phyloP scores from a whole-genome alignment of 2,113 vertebrate genomes.

The Sus scrofa region DNA sequence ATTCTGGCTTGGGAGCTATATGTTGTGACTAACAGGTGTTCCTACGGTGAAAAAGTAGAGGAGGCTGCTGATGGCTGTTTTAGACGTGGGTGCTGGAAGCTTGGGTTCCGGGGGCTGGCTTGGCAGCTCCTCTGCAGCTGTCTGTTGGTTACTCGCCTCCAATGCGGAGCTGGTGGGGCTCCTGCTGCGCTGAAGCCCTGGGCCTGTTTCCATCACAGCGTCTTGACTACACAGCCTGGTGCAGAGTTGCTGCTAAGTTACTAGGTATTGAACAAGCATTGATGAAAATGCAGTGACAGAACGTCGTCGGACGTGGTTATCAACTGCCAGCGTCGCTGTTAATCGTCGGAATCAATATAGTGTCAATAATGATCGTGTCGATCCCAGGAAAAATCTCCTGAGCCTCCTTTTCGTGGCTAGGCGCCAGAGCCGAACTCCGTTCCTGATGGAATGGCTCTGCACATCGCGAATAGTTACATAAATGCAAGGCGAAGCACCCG shows the following conservation, averaged over 20 bases:
- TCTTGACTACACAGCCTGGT: not conserved
- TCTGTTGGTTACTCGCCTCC: fast-evolving
- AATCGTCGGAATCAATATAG: not conserved
- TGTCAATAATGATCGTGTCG: not conserved
- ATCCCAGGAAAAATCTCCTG: not conserved
- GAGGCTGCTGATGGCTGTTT: fast-evolving
- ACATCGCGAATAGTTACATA: not conserved
- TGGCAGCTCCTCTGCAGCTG: fast-evolving
- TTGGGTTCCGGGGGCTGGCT: fast-evolving
- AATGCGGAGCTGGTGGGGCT: fast-evolving
- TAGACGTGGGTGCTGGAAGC: fast-evolving
- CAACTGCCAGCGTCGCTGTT: not conserved
- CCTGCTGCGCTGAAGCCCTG: fast-evolving
- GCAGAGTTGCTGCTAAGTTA: not conserved
- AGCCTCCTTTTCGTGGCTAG: not conserved
- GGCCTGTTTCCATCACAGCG: not conserved
- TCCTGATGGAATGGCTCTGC: not conserved
- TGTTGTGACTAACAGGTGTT: fast-evolving
- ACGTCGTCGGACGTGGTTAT: fast-evolving
- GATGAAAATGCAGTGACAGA: not conserved
- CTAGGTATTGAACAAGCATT: not conserved
- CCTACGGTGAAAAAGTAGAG: not conserved
- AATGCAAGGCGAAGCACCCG: not conserved
- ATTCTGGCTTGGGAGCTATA: not conserved
- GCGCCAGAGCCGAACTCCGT: not conserved